Evolutionary conservation across 1,140 invertebrate species (phyloP).

Genomic region (Thaumetopoea pityocampa): DNA sequence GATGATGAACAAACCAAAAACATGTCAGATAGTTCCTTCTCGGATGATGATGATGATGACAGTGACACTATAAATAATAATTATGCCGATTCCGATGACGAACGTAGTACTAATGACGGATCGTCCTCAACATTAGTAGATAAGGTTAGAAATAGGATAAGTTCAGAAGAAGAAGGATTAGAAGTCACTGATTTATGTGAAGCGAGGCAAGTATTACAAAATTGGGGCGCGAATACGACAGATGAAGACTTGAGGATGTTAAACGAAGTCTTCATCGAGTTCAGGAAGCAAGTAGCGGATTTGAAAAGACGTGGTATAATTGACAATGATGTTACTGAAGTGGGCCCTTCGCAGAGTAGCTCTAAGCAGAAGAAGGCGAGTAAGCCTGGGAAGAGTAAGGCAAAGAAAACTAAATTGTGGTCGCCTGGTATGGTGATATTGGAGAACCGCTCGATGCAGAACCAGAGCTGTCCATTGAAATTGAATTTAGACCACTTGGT

Average conservation of each 20-base stretch:
- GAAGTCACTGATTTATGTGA: constrained; percentile 19
- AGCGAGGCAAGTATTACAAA: constrained; percentile 18
- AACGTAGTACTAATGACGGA: constrained; percentile 58
- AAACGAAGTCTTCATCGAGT: constrained; percentile 50
- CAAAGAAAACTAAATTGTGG: constrained; percentile 62
- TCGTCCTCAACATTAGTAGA: constrained; percentile 45
- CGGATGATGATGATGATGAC: constrained; percentile 40
- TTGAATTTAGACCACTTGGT: constrained; percentile 71
- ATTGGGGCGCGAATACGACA: constrained; percentile 31
- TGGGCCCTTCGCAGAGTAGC: constrained; percentile 36
- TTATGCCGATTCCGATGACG: constrained; percentile 47
- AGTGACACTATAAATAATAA: constrained; percentile 59
- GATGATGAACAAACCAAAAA: constrained; percentile 43
- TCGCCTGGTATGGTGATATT: constrained; percentile 61
- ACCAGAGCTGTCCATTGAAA: constrained; percentile 49
- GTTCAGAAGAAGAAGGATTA: constrained; percentile 35
- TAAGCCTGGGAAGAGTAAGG: constrained; percentile 47
- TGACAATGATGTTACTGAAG: constrained; percentile 29
- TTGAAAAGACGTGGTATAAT: constrained; percentile 33
- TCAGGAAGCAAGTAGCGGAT: constrained; percentile 47
- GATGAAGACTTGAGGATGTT: constrained; percentile 47
- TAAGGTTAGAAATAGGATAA: constrained; percentile 50
- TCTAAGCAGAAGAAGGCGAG: constrained; percentile 40
- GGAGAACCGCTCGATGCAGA: constrained; percentile 49
- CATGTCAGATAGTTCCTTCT: constrained; percentile 57